These are phyloP conservation scores for Torymus auratus DNA, from an alignment of 2,888 invertebrate species.

Conservation along the genomic window DNA sequence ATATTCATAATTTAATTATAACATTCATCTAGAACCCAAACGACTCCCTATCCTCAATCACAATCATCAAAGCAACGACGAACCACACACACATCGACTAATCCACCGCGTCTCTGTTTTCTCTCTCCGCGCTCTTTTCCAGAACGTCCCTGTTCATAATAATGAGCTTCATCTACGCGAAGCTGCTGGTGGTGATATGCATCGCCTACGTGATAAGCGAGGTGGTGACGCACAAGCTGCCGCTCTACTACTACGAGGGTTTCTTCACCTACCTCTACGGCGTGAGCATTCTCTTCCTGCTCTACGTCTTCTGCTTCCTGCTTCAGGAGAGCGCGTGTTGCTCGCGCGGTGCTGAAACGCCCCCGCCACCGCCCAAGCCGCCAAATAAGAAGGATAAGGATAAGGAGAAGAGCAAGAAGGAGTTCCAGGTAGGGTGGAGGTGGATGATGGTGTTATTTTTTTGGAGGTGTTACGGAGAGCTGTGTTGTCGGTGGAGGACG, in stretches of 20 bases:
- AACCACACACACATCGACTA: not conserved
- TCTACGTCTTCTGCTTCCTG: constrained; percentile 96
- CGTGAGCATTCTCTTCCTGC: constrained; percentile 93
- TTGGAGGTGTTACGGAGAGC: not conserved
- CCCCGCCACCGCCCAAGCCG: constrained; percentile 82
- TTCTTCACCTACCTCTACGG: constrained; percentile 97
- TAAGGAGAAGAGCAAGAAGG: constrained; percentile 80
- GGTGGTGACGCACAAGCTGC: constrained; percentile 94
- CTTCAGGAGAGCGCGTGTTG: constrained; percentile 94
- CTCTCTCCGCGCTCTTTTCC: constrained; percentile 69
- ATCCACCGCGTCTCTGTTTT: not conserved
- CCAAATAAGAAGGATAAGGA: constrained; percentile 83
- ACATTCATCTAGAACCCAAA: no score
- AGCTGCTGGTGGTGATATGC: constrained; percentile 94
- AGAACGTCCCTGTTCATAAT: constrained; percentile 96
- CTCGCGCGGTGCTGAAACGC: constrained; percentile 80
- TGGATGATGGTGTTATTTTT: not conserved
- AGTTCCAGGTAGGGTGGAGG: constrained; percentile 78
- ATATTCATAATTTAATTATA: no score
- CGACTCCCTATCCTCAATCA: not conserved
- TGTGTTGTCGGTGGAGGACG: not conserved
- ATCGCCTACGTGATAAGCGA: constrained; percentile 96
- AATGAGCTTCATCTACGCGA: constrained; percentile 97
- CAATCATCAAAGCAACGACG: not conserved
- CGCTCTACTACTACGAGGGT: constrained; percentile 95